Conservation (phyloP, 2,113 vertebrate genomes). For the Rattus rattus region DNA sequence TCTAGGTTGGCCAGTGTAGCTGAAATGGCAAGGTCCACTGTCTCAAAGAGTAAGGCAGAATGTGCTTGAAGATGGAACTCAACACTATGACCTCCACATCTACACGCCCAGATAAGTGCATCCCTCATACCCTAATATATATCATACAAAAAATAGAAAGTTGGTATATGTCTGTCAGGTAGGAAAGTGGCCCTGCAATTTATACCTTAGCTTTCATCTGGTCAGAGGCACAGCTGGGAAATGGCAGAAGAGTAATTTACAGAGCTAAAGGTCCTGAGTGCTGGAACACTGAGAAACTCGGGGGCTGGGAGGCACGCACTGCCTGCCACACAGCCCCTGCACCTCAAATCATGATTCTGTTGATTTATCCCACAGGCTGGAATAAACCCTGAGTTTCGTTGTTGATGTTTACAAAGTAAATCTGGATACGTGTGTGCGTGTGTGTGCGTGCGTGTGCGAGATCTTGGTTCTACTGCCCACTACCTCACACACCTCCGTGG, state of each 20-base stretch:
- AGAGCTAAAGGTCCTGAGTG: neutral
- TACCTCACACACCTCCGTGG: neutral
- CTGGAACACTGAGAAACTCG: neutral
- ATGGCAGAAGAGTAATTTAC: neutral
- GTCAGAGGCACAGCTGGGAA: neutral
- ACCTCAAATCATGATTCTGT: neutral
- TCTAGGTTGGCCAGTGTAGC: neutral
- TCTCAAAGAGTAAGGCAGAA: neutral
- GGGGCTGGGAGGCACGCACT: neutral
- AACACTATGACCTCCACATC: neutral
- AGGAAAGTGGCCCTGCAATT: neutral
- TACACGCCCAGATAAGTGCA: too few species aligned
- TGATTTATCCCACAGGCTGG: neutral
- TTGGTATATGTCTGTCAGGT: neutral
- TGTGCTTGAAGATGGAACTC: neutral
- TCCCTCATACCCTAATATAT: neutral
- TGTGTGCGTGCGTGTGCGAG: neutral
- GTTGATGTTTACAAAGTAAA: slow-evolving; percentile 9
- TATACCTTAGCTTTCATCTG: neutral
- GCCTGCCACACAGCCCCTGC: neutral
- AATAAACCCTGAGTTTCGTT: neutral
- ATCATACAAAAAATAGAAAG: neutral
- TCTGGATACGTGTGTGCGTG: neutral
- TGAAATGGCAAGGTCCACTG: neutral
- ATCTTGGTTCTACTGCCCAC: neutral